Percentiles rank a stretch among this genome's conserved stretches.
Conservation (phyloP, 2,113 vertebrate genomes). For the Salminus brasiliensis region DNA sequence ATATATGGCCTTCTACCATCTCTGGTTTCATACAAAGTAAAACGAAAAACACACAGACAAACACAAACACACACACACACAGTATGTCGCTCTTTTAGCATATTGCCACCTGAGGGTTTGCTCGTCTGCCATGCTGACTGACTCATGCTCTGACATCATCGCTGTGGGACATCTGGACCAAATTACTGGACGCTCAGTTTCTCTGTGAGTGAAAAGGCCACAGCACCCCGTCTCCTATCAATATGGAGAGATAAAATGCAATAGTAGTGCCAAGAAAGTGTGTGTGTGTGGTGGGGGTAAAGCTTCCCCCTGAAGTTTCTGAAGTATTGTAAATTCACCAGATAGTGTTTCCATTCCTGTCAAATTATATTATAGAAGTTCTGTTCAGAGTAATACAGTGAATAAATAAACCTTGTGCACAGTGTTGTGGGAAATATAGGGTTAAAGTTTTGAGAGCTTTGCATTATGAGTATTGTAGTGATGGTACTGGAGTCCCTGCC, state of each 20-base stretch:
- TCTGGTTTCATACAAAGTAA: not conserved
- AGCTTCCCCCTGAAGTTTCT: too few relatives aligned
- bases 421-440: too few relatives aligned
- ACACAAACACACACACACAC: not conserved
- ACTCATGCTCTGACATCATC: not conserved
- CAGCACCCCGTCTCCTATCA: not conserved
- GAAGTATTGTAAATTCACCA: too few relatives aligned
- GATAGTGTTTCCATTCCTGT: too few relatives aligned
- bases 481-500: too few relatives aligned
- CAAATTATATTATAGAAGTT: too few relatives aligned
- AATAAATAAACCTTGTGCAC: too few relatives aligned
- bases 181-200: not conserved
- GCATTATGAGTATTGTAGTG: too few relatives aligned
- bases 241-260: not conserved
- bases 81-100: not conserved
- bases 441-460: too few relatives aligned
- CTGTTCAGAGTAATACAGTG: too few relatives aligned
- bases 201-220: not conserved
- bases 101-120: not conserved
- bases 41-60: not conserved
- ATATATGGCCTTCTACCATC: too few relatives aligned
- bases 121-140: not conserved
- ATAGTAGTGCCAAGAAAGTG: not conserved
- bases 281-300: not conserved
- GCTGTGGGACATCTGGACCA: not conserved